phyloP scores from a whole-genome alignment of 2,113 vertebrate species.

The Nycticryphes semicollaris region DNA sequence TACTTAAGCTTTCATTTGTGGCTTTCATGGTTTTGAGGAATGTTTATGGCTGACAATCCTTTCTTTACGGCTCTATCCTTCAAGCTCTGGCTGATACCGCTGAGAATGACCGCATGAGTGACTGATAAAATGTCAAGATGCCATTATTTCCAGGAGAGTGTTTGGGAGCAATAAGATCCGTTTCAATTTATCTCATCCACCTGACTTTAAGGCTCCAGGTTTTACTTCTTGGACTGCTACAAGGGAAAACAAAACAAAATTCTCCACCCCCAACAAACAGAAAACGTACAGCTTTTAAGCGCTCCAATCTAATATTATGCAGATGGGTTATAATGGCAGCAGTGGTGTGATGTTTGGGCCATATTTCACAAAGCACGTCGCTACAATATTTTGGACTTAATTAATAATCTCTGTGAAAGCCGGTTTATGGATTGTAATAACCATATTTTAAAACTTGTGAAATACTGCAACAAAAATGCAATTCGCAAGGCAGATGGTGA shows the following conservation, averaged over 20 bases:
- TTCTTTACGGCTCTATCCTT: conserved; percentile 85
- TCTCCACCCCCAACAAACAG: neutral
- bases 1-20: conserved; percentile 86
- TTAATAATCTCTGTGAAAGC: conserved; percentile 77
- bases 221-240: conserved; percentile 67
- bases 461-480: conserved; percentile 72
- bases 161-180: conserved; percentile 81
- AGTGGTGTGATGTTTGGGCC: neutral
- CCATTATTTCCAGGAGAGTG: conserved; percentile 82
- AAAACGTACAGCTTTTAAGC: conserved; percentile 17
- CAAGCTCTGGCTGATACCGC: conserved; percentile 79
- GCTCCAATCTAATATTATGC: conserved; percentile 28
- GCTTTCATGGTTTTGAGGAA: conserved; percentile 85
- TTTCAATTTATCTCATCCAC: conserved; percentile 82
- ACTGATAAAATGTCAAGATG: conserved; percentile 87
- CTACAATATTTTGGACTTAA: conserved; percentile 78
- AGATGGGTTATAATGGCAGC: conserved; percentile 49
- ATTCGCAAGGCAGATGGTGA: conserved; percentile 73
- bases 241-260: conserved; percentile 21
- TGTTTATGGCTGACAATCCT: conserved; percentile 85
- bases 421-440: conserved; percentile 74
- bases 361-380: conserved; percentile 62
- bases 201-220: conserved; percentile 74
- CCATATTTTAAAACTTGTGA: conserved; percentile 76
- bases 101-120: conserved; percentile 82